Percentiles rank a stretch among this genome's conserved stretches.
phyloP scores from a whole-genome alignment of 1,140 invertebrate genomes.

The Drosophila equinoxialis region DNA sequence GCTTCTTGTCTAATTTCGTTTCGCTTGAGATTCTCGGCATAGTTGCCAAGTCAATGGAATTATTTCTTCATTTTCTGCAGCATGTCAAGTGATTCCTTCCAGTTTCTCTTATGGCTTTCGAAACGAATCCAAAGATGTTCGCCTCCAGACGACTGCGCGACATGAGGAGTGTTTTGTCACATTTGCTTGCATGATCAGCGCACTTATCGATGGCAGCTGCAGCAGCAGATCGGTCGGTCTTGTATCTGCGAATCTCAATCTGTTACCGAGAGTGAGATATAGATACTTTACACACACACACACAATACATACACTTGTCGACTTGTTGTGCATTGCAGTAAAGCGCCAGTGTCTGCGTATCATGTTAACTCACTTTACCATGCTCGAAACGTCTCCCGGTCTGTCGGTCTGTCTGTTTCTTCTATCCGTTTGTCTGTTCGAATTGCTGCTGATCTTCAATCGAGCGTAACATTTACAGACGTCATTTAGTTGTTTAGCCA shows the following conservation, averaged over 20 bases:
- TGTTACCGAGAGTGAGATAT: constrained; percentile 8
- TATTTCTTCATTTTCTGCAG: constrained; percentile 65
- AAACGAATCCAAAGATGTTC: neutral
- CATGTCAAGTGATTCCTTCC: constrained; percentile 72
- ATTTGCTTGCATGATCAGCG: constrained; percentile 65
- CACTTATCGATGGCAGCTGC: constrained; percentile 51
- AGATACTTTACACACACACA: neutral
- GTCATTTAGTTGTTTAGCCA: constrained; percentile 64
- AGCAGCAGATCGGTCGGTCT: constrained; percentile 21
- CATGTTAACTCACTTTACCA: constrained; percentile 44
- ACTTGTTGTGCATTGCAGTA: constrained; percentile 16
- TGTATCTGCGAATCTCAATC: constrained; percentile 45
- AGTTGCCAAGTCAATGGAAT: constrained; percentile 77
- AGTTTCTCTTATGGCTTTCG: constrained; percentile 28
- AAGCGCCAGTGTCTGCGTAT: constrained; percentile 40
- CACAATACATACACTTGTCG: constrained; percentile 8
- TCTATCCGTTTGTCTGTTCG: constrained; percentile 33
- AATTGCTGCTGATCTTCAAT: constrained; percentile 55
- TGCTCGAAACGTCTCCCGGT: constrained; percentile 7
- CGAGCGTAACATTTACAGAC: constrained; percentile 63
- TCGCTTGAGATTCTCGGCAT: constrained; percentile 75
- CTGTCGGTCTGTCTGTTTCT: neutral
- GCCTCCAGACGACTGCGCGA: neutral
- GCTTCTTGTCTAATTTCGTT: constrained; percentile 78
- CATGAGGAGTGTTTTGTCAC: constrained; percentile 23